Base-by-base conservation (phyloP, 2,888 invertebrate species). In the Chouioia cunea region DNA sequence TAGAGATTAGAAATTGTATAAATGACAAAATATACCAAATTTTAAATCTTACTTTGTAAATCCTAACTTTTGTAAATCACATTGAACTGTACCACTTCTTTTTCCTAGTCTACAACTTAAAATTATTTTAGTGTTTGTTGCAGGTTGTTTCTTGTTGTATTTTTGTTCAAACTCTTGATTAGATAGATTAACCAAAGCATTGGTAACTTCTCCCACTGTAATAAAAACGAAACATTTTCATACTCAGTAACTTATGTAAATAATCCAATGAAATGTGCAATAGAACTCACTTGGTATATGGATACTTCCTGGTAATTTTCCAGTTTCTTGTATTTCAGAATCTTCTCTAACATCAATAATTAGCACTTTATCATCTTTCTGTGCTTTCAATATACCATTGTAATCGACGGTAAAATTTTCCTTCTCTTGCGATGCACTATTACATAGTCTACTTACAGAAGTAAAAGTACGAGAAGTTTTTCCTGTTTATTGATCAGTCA, bases 311-410 rank as follows among this genome's bases (percentile, higher is more conserved):
- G 93, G 93, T 71, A 94, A 89, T 79, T 88, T 87, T 2, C 94
- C 93, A 76, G 90, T 89, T 80, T 92, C 90, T 73, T 88, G 84
- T 12, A 94, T 83, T 85, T 94, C 94, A 14, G 88, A 84, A 43
- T 92, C 92, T 80, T 93, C 93, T 75, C 94, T 89, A 0, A 94
- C 93, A 87, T 94, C 94, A 73, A 95, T 89, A 27, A 94, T 88
- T 16, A 91, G 79, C 67, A 89, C 88, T 59, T 85, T 83, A 15
- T 86, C 81, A 65, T 88, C 85, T 56, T 86, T 85, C 65, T 89
- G 80, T 18, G 86, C 84, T 77, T 88, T 85, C 43, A 79, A 23
- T 66, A 83, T 44, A 14, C 79, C 79, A n/a, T 80, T 73, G 65
- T 82, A 83, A 75, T 77, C 56, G 15, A 83, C 47, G 58, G 74